Conservation (phyloP, 2,797 vertebrate genomes). For the Myotis myotis region DNA sequence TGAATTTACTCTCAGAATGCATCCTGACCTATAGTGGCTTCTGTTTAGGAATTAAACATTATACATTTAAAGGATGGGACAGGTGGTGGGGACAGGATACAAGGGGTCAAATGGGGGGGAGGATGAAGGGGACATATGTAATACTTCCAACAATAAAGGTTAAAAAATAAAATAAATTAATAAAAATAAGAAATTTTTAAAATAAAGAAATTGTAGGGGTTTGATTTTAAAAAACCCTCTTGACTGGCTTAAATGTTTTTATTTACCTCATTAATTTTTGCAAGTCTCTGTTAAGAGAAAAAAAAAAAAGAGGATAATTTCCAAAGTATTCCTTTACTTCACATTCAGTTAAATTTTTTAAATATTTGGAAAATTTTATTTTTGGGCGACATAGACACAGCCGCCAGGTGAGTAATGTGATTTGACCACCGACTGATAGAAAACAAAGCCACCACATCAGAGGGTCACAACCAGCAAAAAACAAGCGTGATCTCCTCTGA, state of each 20-base stretch:
- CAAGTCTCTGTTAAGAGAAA: background rate
- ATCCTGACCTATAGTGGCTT: background rate
- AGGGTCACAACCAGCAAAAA: background rate
- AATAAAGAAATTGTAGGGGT: background rate
- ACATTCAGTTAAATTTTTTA: background rate
- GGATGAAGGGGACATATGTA: no score
- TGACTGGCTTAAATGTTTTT: slow-evolving; percentile 18
- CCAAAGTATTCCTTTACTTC: background rate
- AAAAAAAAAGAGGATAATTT: background rate
- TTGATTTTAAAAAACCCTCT: background rate
- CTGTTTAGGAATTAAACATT: background rate
- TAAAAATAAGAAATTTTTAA: background rate
- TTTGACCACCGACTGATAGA: background rate
- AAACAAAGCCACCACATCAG: background rate
- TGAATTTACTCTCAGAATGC: background rate
- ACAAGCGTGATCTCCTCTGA: background rate
- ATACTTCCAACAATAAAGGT: no score
- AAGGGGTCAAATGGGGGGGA: no score
- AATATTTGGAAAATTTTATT: background rate
- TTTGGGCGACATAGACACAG: background rate
- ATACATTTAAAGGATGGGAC: background rate
- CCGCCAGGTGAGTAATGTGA: background rate
- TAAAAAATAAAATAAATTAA: no score
- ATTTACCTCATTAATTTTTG: background rate
- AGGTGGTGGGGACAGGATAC: no score